Base-by-base conservation (phyloP, 2,797 vertebrate species). In the Scyliorhinus canicula region DNA sequence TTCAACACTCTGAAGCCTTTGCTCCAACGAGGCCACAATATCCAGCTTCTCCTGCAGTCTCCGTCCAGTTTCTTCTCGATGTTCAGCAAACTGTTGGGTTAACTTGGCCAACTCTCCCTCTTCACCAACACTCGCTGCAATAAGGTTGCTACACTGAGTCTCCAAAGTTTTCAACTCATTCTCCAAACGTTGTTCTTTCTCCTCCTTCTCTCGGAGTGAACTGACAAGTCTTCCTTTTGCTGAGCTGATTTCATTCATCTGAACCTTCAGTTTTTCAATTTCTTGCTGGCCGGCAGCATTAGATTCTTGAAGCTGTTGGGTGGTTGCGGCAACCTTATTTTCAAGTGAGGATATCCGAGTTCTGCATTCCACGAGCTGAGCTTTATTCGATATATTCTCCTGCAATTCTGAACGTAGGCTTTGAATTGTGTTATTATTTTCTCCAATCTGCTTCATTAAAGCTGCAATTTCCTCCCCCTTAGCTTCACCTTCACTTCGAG, bases 91-190 rank as follows among this genome's bases (percentile, higher is more conserved):
- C 44, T 97, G 96, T 93, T 95, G 96, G 31, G 97, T 97, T 35
- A 98, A 95, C 0, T 95, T 96, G 35, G 97, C 93, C 65, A 98
- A 93, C 16, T 98, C 97, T 1, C 96, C 95, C 55, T 96, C 96
- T 95, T 97, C 97, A 95, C 97, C 98, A 60, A 96, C 95, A 21
- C 97, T 96, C 95, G 98, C 97, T 52, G 97, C 96, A 95, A 97
- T 95, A 24, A 98, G 96, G 60, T 96, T 96, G 96, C 98, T 98
- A 67, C 97, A 96, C 8, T 98, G 97, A 5, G 98, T 98, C 96
- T 98, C 98, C 77, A 97, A 44, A 1, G 97, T 96, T 95, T 98
- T 98, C 44, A 98, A 96, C 65, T 99, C 98, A n/a, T 96, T 97
- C 95, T 98, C 97, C 95, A 98, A 96, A 0, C 35, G 95, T 95